Conservation (phyloP, 2,113 vertebrate genomes). For the Zosterops hypoxanthus region DNA sequence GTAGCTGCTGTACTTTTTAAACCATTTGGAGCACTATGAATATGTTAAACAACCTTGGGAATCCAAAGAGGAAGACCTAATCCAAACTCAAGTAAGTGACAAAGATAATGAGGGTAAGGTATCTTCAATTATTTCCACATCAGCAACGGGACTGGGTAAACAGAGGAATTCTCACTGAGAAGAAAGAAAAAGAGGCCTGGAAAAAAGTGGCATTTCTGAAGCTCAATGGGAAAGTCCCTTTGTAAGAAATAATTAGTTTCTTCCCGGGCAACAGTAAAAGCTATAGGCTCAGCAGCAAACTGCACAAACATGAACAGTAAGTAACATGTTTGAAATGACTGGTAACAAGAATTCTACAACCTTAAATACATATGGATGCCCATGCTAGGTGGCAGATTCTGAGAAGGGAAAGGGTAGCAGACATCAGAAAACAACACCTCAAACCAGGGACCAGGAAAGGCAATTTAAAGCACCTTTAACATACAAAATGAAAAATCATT, state of each 20-base stretch:
- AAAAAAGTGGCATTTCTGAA: constrained; percentile 5
- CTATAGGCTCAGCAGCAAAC: background rate
- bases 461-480: background rate
- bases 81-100: background rate
- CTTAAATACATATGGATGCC: background rate
- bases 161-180: background rate
- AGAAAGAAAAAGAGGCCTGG: background rate
- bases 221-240: background rate
- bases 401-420: background rate
- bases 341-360: background rate
- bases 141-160: background rate
- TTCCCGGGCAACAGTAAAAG: background rate
- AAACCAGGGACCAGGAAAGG: background rate
- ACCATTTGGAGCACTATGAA: background rate
- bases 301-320: background rate
- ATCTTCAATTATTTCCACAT: background rate
- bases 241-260: background rate
- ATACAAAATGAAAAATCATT: background rate
- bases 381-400: background rate
- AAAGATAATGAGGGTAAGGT: background rate
- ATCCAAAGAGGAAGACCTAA: background rate
- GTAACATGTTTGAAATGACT: background rate
- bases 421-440: background rate
- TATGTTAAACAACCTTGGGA: background rate
- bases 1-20: background rate